Base-by-base conservation (phyloP, 2,888 invertebrate genomes). In the Andrena chrysosceles region DNA sequence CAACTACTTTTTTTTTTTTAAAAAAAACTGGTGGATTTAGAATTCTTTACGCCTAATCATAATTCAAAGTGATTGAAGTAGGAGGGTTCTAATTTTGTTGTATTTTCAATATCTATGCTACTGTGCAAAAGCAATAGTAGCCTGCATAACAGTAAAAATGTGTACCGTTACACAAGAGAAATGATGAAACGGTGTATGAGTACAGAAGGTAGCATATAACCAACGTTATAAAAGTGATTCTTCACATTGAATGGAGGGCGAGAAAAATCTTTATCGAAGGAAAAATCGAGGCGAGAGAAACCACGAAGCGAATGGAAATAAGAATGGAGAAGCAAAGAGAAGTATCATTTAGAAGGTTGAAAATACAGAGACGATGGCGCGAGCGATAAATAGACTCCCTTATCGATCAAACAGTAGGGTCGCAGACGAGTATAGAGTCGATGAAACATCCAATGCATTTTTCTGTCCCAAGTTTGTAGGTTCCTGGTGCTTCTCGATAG, bases 251-350 rank as follows among this genome's bases (percentile, higher is more conserved):
- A n/a, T n/a, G 62, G 67, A 35, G 26, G 8, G 7, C 13, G 35
- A 54, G 78, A 62, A 23, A 68, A 76, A 76, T 76, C 76, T 63
- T 33, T 29, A 48, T 20, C 54, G 8, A 26, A 42, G 60, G 66
- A 48, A 20, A 70, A 31, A 35, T 68, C 48, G 60, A 23, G 56
- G 16, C 16, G 20, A 48, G 23, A 20, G 67, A 73, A 77, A 72
- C 26, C 33, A 23, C 20, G 31, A 35, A 2, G 23, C 13, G 35
- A 23, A 49, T 79, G 49, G n/a, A 64, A 60, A 77, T 64, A 52
- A 59, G 52, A 67, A 68, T 20, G 48, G 33, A 29, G 26, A 35
- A n/a, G 29, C 16, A 49, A 49, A 54, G 67, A 29, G 60, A n/a
- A 66, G 48, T 23, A 69, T 77, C 69, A 48, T 77, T 77, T 76